Conservation (phyloP, 2,797 vertebrate species). For the Onychomys torridus region DNA sequence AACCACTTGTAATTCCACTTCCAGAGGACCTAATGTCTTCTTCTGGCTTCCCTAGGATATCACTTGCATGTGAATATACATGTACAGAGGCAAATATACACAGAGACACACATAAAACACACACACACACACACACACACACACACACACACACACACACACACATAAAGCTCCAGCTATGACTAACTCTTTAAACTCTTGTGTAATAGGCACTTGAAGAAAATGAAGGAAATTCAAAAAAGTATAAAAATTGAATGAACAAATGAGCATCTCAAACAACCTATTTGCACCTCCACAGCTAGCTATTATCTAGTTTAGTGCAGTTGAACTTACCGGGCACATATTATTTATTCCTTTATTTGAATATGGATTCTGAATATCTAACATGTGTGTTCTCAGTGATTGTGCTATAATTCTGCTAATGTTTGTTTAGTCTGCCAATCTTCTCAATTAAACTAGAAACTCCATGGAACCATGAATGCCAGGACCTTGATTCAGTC, state of each 20-base stretch:
- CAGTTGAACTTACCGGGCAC: neutral
- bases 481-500: neutral
- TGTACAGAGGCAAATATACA: neutral
- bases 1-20: neutral
- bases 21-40: too few relatives aligned
- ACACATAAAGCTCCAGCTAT: neutral
- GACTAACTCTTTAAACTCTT: neutral
- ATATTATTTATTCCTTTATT: neutral
- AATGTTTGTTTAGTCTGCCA: neutral
- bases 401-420: neutral
- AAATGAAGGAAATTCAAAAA: neutral
- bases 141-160: neutral
- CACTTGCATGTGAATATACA: neutral
- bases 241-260: neutral
- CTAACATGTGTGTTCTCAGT: neutral
- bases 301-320: neutral
- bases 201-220: neutral
- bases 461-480: neutral
- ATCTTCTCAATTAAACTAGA: neutral
- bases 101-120: neutral
- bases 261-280: neutral
- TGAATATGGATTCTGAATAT: too few relatives aligned
- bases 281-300: neutral
- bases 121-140: neutral
- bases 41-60: neutral